Evolutionary conservation across 2,888 invertebrate species (phyloP).

Genomic region (Cryptophagus acutangulus): DNA sequence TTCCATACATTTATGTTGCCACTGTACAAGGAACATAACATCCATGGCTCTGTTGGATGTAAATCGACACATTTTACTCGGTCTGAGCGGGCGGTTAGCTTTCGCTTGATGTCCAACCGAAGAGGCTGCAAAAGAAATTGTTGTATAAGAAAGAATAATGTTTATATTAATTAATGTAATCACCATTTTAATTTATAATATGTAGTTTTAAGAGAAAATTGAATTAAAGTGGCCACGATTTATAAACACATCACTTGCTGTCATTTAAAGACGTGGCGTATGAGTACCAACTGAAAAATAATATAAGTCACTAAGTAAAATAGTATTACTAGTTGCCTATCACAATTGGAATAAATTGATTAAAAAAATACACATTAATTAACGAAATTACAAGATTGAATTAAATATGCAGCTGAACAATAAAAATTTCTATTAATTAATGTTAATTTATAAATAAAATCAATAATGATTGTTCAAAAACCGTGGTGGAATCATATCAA

Average conservation of each 20-base stretch:
- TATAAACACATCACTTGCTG: slow-evolving; percentile 25
- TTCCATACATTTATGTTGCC: slow-evolving; percentile 99
- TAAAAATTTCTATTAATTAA: too few relatives aligned
- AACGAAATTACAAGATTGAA: too few relatives aligned
- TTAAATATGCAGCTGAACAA: too few relatives aligned
- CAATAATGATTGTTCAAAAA: too few relatives aligned
- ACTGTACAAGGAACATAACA: slow-evolving; percentile 96
- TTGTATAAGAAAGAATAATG: not conserved
- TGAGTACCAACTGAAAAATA: not conserved
- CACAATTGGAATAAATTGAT: too few relatives aligned
- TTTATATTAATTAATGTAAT: not conserved
- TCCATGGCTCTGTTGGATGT: slow-evolving; percentile 98
- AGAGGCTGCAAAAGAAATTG: slow-evolving; percentile 68
- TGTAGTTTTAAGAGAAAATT: too few relatives aligned
- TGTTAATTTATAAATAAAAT: too few relatives aligned
- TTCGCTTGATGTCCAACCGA: slow-evolving; percentile 96
- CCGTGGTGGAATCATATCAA: too few relatives aligned
- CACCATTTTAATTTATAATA: not conserved
- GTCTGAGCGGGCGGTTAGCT: slow-evolving; percentile 95
- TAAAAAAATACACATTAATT: too few relatives aligned
- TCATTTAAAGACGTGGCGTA: slow-evolving; percentile 11
- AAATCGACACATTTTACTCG: slow-evolving; percentile 97
- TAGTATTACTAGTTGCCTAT: too few relatives aligned
- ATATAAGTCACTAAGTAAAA: not conserved
- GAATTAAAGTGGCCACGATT: too few relatives aligned